Evolutionary conservation across 2,797 vertebrate species (phyloP).

Genomic region (Miichthys miiuy): DNA sequence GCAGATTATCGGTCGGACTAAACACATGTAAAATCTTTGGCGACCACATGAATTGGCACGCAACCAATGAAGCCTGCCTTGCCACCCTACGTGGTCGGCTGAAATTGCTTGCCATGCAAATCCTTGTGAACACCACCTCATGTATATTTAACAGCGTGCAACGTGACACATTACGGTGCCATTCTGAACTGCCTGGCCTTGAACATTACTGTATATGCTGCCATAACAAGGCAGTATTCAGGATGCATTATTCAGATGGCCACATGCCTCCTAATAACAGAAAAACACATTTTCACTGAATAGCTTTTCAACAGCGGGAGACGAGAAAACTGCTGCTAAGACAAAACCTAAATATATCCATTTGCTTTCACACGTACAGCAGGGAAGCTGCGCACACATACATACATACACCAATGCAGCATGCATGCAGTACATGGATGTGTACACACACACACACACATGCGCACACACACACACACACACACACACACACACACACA

Average conservation of each 20-base stretch:
- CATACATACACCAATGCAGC: slow-evolving; percentile 2
- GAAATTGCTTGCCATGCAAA: slow-evolving; percentile 44
- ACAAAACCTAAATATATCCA: slow-evolving; percentile 69
- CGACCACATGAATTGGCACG: neutral
- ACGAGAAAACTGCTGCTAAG: slow-evolving; percentile 61
- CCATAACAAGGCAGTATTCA: slow-evolving; percentile 43
- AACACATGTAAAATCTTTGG: neutral
- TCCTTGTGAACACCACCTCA: slow-evolving; percentile 52
- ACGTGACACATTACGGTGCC: slow-evolving; percentile 37
- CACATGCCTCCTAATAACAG: slow-evolving; percentile 65
- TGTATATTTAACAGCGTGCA: slow-evolving; percentile 73
- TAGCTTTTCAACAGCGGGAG: slow-evolving; percentile 51
- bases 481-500: neutral
- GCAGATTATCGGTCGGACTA: neutral
- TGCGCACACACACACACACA: neutral
- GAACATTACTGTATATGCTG: slow-evolving; percentile 52
- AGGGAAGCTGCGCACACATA: slow-evolving; percentile 12
- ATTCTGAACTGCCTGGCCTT: slow-evolving; percentile 40
- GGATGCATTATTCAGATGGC: slow-evolving; percentile 77
- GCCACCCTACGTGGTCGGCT: too few relatives aligned
- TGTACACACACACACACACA: slow-evolving; percentile 7
- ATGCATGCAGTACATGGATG: slow-evolving; percentile 21
- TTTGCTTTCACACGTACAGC: slow-evolving; percentile 47
- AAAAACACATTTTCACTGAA: slow-evolving; percentile 63
- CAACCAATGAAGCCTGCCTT: neutral